Conservation (phyloP, 2,113 vertebrate genomes). For the Thalassoma bifasciatum region DNA sequence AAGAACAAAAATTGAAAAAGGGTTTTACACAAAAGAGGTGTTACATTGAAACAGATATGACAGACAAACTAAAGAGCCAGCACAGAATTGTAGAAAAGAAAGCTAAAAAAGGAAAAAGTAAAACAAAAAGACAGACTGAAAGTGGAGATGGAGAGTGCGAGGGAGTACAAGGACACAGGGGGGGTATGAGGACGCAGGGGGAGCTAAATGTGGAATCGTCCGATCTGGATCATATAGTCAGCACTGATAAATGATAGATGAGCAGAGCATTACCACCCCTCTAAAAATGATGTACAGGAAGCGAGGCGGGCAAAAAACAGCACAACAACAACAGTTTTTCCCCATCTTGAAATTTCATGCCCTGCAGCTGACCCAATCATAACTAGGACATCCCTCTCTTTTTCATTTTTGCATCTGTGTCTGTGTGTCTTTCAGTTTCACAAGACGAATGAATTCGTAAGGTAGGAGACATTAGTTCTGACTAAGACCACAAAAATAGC, state of each 20-base stretch:
- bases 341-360: constrained; percentile 14
- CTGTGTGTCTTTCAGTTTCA: not conserved
- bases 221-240: constrained; percentile 66
- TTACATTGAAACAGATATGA: constrained; percentile 3
- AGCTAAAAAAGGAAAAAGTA: not conserved
- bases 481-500: too few relatives aligned
- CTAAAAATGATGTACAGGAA: constrained; percentile 21
- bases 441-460: not conserved
- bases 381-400: constrained; percentile 17
- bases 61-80: not conserved
- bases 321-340: constrained; percentile 34
- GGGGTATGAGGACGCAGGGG: not conserved
- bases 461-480: too few relatives aligned
- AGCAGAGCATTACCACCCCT: constrained; percentile 57
- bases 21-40: not conserved
- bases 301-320: constrained; percentile 24
- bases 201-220: constrained; percentile 60
- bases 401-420: constrained; percentile 11
- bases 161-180: not conserved
- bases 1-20: constrained; percentile 17
- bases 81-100: not conserved
- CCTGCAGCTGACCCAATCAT: constrained; percentile 45
- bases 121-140: constrained; percentile 1
- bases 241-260: constrained; percentile 69
- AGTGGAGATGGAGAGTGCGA: not conserved